Percentiles rank a stretch among this genome's conserved stretches.
Evolutionary conservation across 2,888 invertebrate genomes (phyloP).

Genomic region (Stenotaenia linearis): DNA sequence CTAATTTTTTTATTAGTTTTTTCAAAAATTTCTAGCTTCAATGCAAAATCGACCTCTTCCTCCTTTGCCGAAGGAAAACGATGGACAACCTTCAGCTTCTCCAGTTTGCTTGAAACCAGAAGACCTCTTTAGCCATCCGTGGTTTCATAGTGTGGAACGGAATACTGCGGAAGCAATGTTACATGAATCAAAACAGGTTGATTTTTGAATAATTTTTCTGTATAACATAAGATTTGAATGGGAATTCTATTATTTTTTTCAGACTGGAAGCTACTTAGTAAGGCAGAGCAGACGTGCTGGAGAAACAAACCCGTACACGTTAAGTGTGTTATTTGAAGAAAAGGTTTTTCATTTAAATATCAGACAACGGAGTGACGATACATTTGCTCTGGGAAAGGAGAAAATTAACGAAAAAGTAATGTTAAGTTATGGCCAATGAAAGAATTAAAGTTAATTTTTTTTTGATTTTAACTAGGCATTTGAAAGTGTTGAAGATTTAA

Average conservation of each 20-base stretch:
- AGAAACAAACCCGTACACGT: conserved; percentile 39
- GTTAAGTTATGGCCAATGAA: too few species aligned
- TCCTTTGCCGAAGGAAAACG: neutral
- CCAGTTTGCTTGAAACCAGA: neutral
- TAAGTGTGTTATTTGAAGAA: conserved; percentile 39
- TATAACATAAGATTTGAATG: neutral
- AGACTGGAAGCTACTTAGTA: conserved; percentile 40
- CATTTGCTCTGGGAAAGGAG: conserved; percentile 41
- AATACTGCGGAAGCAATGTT: conserved; percentile 38
- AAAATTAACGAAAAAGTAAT: conserved; percentile 41
- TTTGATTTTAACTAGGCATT: too few species aligned
- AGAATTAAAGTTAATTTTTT: too few species aligned
- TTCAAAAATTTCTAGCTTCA: neutral
- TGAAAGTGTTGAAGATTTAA: conserved; percentile 38
- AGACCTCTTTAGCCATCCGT: conserved; percentile 36
- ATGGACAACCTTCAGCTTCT: neutral
- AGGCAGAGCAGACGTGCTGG: conserved; percentile 40
- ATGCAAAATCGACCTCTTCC: neutral
- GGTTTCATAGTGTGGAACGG: conserved; percentile 41
- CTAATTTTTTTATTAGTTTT: neutral
- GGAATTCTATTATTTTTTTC: neutral
- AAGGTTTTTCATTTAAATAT: conserved; percentile 41
- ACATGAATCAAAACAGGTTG: conserved; percentile 29
- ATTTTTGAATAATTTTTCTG: neutral
- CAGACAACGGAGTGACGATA: conserved; percentile 38